Percentiles rank a stretch among this genome's conserved stretches.
phyloP scores from a whole-genome alignment of 2,888 invertebrate genomes.

The Chelonus formosanus region DNA sequence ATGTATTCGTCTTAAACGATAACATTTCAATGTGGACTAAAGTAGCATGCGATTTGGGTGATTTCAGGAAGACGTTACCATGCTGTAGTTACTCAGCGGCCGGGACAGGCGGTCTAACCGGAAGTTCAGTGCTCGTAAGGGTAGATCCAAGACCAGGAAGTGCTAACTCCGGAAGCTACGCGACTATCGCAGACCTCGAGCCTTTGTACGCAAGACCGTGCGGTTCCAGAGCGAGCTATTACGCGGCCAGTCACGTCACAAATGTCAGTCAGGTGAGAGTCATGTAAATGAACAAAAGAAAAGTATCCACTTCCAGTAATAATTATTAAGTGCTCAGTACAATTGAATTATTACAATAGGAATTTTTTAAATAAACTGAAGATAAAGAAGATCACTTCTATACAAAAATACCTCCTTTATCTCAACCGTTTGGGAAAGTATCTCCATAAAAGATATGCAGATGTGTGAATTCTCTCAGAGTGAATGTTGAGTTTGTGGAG shows the following conservation, averaged over 20 bases:
- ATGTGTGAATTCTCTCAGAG: conserved; percentile 11
- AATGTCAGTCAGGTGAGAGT: conserved; percentile 74
- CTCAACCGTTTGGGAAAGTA: too few species aligned
- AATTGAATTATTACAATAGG: too few species aligned
- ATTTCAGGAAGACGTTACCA: conserved; percentile 61
- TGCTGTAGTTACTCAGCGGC: conserved; percentile 79
- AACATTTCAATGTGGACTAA: conserved; percentile 14
- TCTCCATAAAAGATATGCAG: conserved; percentile 8
- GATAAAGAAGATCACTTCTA: too few species aligned
- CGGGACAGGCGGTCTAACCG: conserved; percentile 77
- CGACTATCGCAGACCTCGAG: conserved; percentile 83
- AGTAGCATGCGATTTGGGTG: conserved; percentile 17
- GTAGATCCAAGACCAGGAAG: conserved; percentile 80
- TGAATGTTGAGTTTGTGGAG: conserved; percentile 4
- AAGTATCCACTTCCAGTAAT: too few species aligned
- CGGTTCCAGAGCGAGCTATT: conserved; percentile 76
- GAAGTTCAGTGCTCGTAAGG: conserved; percentile 76
- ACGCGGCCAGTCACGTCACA: conserved; percentile 81
- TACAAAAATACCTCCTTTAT: too few species aligned
- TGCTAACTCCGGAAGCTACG: conserved; percentile 81
- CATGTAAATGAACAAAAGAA: neutral
- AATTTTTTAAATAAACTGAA: too few species aligned
- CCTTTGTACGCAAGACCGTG: conserved; percentile 66
- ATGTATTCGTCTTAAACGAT: neutral
- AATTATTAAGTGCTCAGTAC: too few species aligned